phyloP scores from a whole-genome alignment of 2,888 invertebrate species.

The Tetanocera ferruginea region DNA sequence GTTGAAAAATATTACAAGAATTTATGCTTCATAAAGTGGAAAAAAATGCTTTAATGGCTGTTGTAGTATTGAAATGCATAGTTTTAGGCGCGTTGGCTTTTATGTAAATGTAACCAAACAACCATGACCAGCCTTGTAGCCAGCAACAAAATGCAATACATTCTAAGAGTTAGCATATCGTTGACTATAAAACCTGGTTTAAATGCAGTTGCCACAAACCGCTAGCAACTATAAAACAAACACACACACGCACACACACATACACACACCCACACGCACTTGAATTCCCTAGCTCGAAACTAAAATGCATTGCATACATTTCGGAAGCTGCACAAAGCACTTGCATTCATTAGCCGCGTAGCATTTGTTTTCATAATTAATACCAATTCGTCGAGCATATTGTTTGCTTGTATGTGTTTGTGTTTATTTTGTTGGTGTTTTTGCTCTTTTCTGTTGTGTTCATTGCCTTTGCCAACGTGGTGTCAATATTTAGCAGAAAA shows the following conservation, averaged over 20 bases:
- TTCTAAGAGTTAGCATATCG: too few relatives aligned
- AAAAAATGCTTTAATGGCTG: too few relatives aligned
- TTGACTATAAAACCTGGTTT: too few relatives aligned
- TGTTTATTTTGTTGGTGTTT: background rate
- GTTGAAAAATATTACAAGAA: too few relatives aligned
- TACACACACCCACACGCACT: background rate
- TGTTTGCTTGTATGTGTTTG: background rate
- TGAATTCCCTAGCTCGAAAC: too few relatives aligned
- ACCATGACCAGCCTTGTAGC: too few relatives aligned
- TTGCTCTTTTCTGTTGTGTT: background rate
- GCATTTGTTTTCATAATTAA: constrained; percentile 13
- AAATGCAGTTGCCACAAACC: too few relatives aligned
- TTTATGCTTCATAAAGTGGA: too few relatives aligned
- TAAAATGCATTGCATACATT: constrained; percentile 16
- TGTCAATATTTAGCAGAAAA: background rate
- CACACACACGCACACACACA: background rate
- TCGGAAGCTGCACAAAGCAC: background rate
- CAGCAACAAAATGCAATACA: too few relatives aligned
- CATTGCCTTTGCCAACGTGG: background rate
- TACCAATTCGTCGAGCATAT: background rate
- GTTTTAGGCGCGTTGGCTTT: too few relatives aligned
- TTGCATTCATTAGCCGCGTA: background rate
- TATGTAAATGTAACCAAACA: too few relatives aligned
- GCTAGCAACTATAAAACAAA: background rate
- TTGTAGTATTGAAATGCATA: too few relatives aligned